Evolutionary conservation across 2,888 invertebrate genomes (phyloP).

Genomic region (Timema podura): DNA sequence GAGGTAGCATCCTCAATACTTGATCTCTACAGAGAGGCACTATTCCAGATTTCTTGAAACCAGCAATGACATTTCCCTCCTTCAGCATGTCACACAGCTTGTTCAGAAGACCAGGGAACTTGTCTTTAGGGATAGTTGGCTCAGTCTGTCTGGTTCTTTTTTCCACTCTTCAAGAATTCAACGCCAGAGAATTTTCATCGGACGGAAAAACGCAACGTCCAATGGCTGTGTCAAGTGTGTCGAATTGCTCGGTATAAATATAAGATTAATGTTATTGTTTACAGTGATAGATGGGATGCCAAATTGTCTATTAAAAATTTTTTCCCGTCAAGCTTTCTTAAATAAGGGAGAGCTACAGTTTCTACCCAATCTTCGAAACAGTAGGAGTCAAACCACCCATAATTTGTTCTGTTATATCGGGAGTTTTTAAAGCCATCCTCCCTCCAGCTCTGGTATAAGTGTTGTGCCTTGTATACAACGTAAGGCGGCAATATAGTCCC

Average conservation of each 20-base stretch:
- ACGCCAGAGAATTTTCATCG: slow-evolving; percentile 31
- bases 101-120: slow-evolving; percentile 17
- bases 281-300: no score
- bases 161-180: slow-evolving; percentile 28
- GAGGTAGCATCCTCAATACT: no score
- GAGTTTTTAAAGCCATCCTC: slow-evolving; percentile 28
- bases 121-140: slow-evolving; percentile 20
- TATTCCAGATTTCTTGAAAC: neutral
- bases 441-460: no score
- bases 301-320: no score
- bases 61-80: slow-evolving; percentile 6
- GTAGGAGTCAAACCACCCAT: slow-evolving; percentile 39
- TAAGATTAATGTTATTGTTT: no score
- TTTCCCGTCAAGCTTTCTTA: no score
- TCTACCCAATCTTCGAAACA: slow-evolving; percentile 39
- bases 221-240: slow-evolving; percentile 32
- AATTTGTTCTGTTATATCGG: slow-evolving; percentile 36
- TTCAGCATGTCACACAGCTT: slow-evolving; percentile 10
- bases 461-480: slow-evolving; percentile 30
- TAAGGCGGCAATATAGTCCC: slow-evolving; percentile 31
- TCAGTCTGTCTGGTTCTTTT: slow-evolving; percentile 24
- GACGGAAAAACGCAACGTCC: slow-evolving; percentile 32
- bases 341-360: slow-evolving; percentile 28
- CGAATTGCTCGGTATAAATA: slow-evolving; percentile 30
- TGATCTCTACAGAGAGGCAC: no score